Conservation (phyloP, 2,113 vertebrate species). For the Manacus vitellinus region DNA sequence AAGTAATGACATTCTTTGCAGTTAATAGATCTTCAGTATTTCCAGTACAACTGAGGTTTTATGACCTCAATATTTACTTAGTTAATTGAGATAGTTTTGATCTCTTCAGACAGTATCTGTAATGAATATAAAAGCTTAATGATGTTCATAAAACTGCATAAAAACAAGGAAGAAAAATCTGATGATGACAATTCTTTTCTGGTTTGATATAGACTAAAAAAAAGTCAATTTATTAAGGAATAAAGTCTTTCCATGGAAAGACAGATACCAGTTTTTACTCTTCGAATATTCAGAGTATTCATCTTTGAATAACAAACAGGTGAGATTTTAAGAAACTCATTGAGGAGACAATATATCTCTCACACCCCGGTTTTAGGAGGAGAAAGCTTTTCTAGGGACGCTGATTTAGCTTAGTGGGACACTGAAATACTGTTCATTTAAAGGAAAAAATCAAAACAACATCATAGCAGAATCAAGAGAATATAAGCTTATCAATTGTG, state of each 20-base stretch:
- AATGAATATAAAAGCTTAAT: background rate
- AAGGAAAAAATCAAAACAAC: background rate
- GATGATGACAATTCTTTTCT: background rate
- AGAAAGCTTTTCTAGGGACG: background rate
- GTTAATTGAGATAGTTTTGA: background rate
- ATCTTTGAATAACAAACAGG: background rate
- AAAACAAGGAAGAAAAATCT: background rate
- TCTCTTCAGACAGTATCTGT: background rate
- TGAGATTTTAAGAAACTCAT: background rate
- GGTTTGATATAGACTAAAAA: background rate
- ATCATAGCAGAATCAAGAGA: background rate
- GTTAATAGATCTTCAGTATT: background rate
- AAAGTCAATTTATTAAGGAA: background rate
- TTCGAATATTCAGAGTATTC: background rate
- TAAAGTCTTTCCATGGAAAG: background rate
- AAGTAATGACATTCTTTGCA: background rate
- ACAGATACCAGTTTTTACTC: background rate
- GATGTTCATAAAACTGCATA: background rate
- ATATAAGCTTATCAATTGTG: background rate
- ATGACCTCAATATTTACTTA: background rate
- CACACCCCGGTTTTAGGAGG: background rate
- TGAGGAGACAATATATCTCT: background rate
- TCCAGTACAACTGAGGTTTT: background rate
- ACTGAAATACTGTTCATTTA: background rate
- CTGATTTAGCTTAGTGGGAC: background rate